Evolutionary conservation across 2,888 invertebrate species (phyloP), one percentile per base, ranked within the genome.

Genomic region (Melanchra persicariae): DNA sequence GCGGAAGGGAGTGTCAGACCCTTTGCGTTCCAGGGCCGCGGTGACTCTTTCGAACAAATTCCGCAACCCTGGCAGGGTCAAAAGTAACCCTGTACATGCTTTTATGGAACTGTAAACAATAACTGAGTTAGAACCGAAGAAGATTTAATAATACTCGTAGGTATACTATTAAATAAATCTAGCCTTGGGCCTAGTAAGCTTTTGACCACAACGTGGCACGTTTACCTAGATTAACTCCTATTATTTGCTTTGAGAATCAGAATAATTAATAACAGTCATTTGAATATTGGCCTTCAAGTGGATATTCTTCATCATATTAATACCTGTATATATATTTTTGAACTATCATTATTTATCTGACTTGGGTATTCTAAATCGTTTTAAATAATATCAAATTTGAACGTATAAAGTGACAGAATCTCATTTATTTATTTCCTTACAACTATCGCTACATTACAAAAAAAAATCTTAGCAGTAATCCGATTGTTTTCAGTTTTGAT

Each of bases 131-230:
- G 2, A 34, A 22, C 10, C 30, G 4, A 45, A 10, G 10, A n/a
- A 8, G 30, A 55, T n/a, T n/a, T 34, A 52, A 67, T 30, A 67
- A 40, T 26, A n/a, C n/a, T n/a, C n/a, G n/a, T n/a, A n/a, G n/a
- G n/a, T n/a, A 34, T 24, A 47, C n/a, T 24, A 49, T 59, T n/a
- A 60, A 54, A 54, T 45, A 54, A 22, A 30, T 58, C 34, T 70
- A n/a, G 9, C 57, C 74, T 74, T 66, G 75, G 12, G 47, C 26
- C 3, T 10, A 60, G 15, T 60, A 57, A 69, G 62, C 54, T 60
- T 62, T 68, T 43, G 62, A 70, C 59, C 49, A 45, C 54, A 49
- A 59, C 26, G 19, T 49, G 47, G 37, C 54, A 67, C 54, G 37
- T 19, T 60, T 55, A 55, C 69, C 55, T 57, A 67, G 34, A 69